phyloP scores from a whole-genome alignment of 2,888 invertebrate species.

The Oscheius myriophilus region DNA sequence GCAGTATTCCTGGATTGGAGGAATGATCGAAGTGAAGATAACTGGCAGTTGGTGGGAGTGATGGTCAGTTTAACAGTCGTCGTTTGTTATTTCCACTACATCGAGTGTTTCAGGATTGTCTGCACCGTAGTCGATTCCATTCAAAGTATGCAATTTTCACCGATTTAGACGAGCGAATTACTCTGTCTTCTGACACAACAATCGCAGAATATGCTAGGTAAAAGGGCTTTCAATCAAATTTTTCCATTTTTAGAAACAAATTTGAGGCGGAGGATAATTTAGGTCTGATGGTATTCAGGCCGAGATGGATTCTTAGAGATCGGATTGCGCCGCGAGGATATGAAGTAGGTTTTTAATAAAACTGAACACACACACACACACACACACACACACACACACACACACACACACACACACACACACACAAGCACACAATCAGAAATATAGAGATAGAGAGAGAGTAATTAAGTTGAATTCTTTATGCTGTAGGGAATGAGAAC shows the following conservation, averaged over 20 bases:
- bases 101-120: constrained; percentile 24
- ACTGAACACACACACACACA: too few relatives aligned
- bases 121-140: constrained; percentile 5
- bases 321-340: constrained; percentile 3
- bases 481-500: constrained; percentile 23
- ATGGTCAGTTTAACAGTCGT: constrained; percentile 2
- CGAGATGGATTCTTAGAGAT: constrained; percentile 13
- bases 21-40: background rate
- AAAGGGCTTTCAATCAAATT: too few relatives aligned
- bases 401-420: too few relatives aligned
- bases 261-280: background rate
- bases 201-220: too few relatives aligned
- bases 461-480: too few relatives aligned
- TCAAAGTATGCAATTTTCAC: constrained; percentile 10
- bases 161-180: constrained; percentile 25
- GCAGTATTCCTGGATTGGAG: background rate
- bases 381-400: too few relatives aligned
- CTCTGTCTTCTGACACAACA: background rate
- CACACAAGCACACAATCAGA: too few relatives aligned
- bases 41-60: constrained; percentile 17
- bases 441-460: too few relatives aligned
- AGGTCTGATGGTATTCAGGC: constrained; percentile 10
- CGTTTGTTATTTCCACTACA: background rate
- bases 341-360: background rate
- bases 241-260: too few relatives aligned